phyloP scores from a whole-genome alignment of 2,797 vertebrate genomes.

The Sebastes baramenuke region DNA sequence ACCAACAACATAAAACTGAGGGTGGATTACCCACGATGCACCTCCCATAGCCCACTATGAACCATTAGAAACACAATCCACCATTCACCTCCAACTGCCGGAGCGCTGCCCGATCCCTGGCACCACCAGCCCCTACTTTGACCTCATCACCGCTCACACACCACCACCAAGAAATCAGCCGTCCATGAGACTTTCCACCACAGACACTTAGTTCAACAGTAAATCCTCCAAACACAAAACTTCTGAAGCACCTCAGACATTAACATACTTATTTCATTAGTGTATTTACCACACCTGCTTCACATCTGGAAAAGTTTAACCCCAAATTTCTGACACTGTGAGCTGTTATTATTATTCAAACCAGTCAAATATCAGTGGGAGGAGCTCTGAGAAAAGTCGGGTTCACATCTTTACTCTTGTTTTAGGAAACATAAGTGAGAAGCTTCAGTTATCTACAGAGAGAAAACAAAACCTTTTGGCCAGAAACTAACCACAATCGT shows the following conservation, averaged over 20 bases:
- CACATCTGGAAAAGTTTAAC: neutral
- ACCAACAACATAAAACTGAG: neutral
- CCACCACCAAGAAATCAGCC: neutral
- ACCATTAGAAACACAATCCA: neutral
- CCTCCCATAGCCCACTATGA: neutral
- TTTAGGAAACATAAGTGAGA: neutral
- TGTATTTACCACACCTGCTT: neutral
- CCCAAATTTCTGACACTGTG: neutral
- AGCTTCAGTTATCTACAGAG: neutral
- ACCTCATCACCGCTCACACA: neutral
- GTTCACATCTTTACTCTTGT: neutral
- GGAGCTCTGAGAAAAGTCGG: neutral
- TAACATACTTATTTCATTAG: neutral
- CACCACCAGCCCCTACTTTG: neutral
- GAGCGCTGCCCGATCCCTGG: neutral
- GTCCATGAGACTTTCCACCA: neutral
- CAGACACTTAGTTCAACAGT: neutral
- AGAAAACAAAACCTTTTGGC: neutral
- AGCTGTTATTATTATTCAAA: slow-evolving; percentile 18
- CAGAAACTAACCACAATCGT: neutral
- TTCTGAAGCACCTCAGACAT: neutral
- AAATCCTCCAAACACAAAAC: neutral
- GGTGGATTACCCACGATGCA: neutral
- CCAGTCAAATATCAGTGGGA: neutral
- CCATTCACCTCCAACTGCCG: neutral